Evolutionary conservation across 2,113 vertebrate genomes (phyloP), one percentile per base, ranked within the genome.

Genomic region (Mobula hypostoma): DNA sequence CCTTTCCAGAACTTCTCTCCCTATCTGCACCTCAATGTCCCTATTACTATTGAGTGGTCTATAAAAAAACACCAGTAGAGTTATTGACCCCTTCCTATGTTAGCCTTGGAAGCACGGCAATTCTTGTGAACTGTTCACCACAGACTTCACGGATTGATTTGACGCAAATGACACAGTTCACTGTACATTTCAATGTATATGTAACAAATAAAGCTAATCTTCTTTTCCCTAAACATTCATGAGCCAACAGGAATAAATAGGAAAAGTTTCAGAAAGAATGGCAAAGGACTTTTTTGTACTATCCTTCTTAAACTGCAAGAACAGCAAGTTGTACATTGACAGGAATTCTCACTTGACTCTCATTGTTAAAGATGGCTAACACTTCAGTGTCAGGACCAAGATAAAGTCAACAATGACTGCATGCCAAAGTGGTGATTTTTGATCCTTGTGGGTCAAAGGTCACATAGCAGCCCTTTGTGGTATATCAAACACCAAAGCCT

Each of bases 361-460:
- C 58, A 29, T 11, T 88, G 83, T 29, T n/a, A 63, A 88, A 63
- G 68, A 63, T 88, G 83, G 83, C 58, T 63, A 27, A 87, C 58
- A 87, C 27, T 87, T 56, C 27, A 9, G 27, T 87, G 83, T 87
- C 78, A 94, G 90, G n/a, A 93, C 92, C 48, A 82, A 82, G 90
- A 68, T 61, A 70, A 78, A 90, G 80, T 21, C 88, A 93, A 94
- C 78, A 93, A 91, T 63, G 94, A 5, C 83, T 94, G 70, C 66
- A 36, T 88, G 83, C 27, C 21, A 70, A n/a, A 72, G 82, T 82
- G 72, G n/a, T 72, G 76, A 24, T n/a, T 40, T 48, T 77, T 61
- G 90, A 82, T 66, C 88, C 66, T 92, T 40, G 80, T 82, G 70
- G 61, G 77, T 92, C 88, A 80, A 79, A 79, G 92, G 94, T 32